Evolutionary conservation across 2,888 invertebrate species (phyloP), one percentile per base, ranked within the genome.

Genomic region (Synanthedon tipuliformis): DNA sequence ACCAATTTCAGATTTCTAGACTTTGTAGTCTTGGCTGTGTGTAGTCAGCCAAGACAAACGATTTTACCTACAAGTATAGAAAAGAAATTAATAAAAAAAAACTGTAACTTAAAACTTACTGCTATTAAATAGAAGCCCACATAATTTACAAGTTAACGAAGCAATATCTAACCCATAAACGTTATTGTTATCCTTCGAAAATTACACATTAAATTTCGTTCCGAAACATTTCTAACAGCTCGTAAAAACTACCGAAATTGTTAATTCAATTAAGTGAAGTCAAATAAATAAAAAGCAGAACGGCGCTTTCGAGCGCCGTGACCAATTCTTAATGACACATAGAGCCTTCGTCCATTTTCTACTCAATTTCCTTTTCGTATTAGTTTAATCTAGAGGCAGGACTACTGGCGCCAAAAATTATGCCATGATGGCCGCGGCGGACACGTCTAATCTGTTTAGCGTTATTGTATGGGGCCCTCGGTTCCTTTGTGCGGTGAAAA

Each of bases 351-450:
- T 79, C 86, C 78, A 85, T 87, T 87, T 87, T 87, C 84, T 87
- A 87, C 83, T 75, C 83, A 85, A 87, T 87, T 87, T 87, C 87
- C 86, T 87, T 82, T 87, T 84, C 84, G 76, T 87, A 87, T 87
- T 87, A 87, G 86, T 87, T 86, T 85, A 86, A 87, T 87, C 83
- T 85, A 81, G 68, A 83, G 80, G 79, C 75, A 84, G 81, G 87
- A 84, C 82, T 85, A 80, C 82, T 86, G 87, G 87, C 87, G 87
- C 87, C 87, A 87, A 87, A 87, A 87, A 87, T 87, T 85, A 86
- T 84, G 75, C 78, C 75, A 75, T 78, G 83, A 80, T 80, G 84
- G 73, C 72, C 83, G 82, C 81, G 81, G 76, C 85, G 81, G 84
- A 62, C 73, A 73, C 71, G 74, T 70, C 74, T 86, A 86, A 87